phyloP scores from a whole-genome alignment of 2,888 invertebrate genomes.

The Amblyjoppa proteus region DNA sequence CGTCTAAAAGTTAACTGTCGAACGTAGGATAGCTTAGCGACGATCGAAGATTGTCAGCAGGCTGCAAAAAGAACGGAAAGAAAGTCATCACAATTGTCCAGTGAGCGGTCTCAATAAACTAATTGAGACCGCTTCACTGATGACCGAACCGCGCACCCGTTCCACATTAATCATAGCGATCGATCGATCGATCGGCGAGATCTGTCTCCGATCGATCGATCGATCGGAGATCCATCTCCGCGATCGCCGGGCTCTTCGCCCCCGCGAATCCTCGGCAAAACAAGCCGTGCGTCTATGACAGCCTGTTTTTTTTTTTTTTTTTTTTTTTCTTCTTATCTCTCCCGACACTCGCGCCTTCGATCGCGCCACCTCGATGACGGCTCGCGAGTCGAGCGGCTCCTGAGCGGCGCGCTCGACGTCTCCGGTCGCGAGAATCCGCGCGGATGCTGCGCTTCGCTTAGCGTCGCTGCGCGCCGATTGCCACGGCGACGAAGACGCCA shows the following conservation, averaged over 20 bases:
- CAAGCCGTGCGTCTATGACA: not conserved
- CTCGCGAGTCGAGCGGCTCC: constrained; percentile 54
- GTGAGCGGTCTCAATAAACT: not conserved
- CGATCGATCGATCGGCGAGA: constrained; percentile 46
- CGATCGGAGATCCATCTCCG: constrained; percentile 39
- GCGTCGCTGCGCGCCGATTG: constrained; percentile 53
- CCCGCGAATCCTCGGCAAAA: constrained; percentile 5
- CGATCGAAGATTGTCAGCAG: not conserved
- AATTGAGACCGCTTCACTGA: not conserved
- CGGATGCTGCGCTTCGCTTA: constrained; percentile 31
- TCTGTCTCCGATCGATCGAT: constrained; percentile 35
- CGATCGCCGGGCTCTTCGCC: constrained; percentile 21
- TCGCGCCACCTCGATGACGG: constrained; percentile 43
- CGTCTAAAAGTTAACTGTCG: too few relatives aligned
- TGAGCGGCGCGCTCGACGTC: constrained; percentile 58
- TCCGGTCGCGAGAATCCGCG: constrained; percentile 53
- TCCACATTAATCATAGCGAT: constrained; percentile 39
- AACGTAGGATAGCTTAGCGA: too few relatives aligned
- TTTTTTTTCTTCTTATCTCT: not conserved
- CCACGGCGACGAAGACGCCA: constrained; percentile 47
- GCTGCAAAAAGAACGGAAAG: not conserved
- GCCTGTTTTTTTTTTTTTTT: too few relatives aligned
- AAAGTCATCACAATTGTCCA: not conserved
- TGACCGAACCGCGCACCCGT: not conserved
- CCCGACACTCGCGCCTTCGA: constrained; percentile 1